Evolutionary conservation across 2,113 vertebrate genomes (phyloP), one percentile per base, ranked within the genome.

Genomic region (Madoqua kirkii): DNA sequence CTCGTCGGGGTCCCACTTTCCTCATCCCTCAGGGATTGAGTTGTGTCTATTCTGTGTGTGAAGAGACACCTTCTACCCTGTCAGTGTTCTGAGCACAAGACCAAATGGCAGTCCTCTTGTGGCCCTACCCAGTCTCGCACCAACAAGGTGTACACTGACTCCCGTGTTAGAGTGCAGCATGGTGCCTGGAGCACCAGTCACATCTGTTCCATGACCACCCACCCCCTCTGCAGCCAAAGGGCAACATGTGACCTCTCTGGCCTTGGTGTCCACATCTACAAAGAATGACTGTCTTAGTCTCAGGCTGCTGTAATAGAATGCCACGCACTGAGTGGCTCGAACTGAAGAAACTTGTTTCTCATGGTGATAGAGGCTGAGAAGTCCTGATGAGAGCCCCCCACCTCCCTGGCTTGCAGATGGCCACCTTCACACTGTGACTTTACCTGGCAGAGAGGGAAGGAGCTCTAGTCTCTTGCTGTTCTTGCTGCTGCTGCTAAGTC

Each of bases 1-100:
- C 13, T 31, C 8, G 0, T 27, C 2, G 0, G 3, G 25, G 33
- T 36, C 43, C 93, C 3, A 0, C 33, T 95, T 86, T 97, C 78
- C 88, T 93, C 23, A 13, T 50, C 76, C 19, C 0, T 23, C 59
- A 62, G 23, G 36, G 71, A 43, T 64, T 62, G 31, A 45, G 89
- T 48, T 23, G 10, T 4, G 7, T 55, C 36, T n/a, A 2, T 5
- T 9, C 2, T 87, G 0, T 76, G 59, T 57, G 48, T 60, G 45
- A 87, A 45, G 23, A 86, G 59, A 83, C 7, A 5, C 7, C 54
- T 45, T 29, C 31, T 67, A 7, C 2, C 43, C 45, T 29, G 23
- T 57, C 83, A n/a, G 76, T 1, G 36, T 15, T 59, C 45, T 17
- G 45, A 45, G 81, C 33, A 13, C 57, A 86, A 36, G 54, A 27